Percentiles rank a stretch among this genome's conserved stretches.
These are phyloP conservation scores for Zaprionus ghesquierei DNA, from an alignment of 1,140 invertebrate species.

Conservation along the genomic window DNA sequence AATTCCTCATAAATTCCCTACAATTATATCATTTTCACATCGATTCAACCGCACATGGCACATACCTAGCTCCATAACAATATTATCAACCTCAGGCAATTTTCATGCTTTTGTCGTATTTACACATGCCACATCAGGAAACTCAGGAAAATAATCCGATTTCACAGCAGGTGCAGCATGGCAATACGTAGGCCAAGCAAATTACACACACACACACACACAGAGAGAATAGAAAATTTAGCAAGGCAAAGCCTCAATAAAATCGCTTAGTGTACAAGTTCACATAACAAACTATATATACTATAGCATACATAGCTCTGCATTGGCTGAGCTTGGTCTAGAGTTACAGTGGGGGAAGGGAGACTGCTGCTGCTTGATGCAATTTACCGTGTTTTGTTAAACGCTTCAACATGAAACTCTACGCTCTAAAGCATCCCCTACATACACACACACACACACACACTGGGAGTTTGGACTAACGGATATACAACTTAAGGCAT, in stretches of 20 bases:
- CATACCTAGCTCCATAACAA: background rate
- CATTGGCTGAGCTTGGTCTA: background rate
- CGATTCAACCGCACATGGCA: background rate
- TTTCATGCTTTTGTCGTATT: constrained; percentile 18
- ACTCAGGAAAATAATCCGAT: constrained; percentile 37
- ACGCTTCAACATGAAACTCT: constrained; percentile 75
- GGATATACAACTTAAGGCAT: constrained; percentile 79
- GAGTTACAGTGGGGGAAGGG: background rate
- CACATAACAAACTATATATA: background rate
- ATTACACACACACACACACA: constrained; percentile 2
- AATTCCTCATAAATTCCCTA: background rate
- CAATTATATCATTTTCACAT: background rate
- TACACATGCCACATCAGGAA: constrained; percentile 24
- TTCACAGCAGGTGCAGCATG: constrained; percentile 25
- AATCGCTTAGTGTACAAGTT: constrained; percentile 11
- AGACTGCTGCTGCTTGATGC: constrained; percentile 53
- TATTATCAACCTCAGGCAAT: constrained; percentile 17
- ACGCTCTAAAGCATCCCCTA: constrained; percentile 49
- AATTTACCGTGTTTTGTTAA: constrained; percentile 79
- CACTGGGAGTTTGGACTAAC: constrained; percentile 30
- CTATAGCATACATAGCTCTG: background rate
- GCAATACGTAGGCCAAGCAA: constrained; percentile 31
- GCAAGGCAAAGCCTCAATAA: constrained; percentile 20
- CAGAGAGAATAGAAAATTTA: background rate
- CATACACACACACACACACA: constrained; percentile 12